These are phyloP conservation scores for Gallinago media DNA, from an alignment of 2,113 vertebrate species.

Conservation along the genomic window DNA sequence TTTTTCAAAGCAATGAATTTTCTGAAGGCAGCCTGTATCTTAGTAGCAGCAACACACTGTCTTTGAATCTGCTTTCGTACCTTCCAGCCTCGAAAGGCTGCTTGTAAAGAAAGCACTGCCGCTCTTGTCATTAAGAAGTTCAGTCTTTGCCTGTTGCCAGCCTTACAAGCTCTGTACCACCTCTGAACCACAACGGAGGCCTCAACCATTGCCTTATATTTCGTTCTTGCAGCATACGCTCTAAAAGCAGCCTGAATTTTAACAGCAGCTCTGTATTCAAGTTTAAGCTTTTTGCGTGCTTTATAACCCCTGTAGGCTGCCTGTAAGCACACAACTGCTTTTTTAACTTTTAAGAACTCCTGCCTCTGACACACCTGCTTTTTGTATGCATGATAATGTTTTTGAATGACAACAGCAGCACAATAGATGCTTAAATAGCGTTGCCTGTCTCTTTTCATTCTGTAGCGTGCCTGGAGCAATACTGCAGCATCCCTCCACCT, in stretches of 20 bases:
- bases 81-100: constrained; percentile 79
- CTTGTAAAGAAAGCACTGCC: constrained; percentile 82
- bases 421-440: constrained; percentile 43
- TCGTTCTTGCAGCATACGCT: constrained; percentile 69
- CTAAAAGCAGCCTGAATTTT: constrained; percentile 86
- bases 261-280: constrained; percentile 71
- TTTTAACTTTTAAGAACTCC: constrained; percentile 58
- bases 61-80: constrained; percentile 71
- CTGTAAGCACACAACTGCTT: constrained; percentile 80
- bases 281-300: constrained; percentile 67
- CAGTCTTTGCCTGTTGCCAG: constrained; percentile 38
- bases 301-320: constrained; percentile 80
- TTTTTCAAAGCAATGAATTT: constrained; percentile 60
- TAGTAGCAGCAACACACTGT: constrained; percentile 70
- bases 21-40: constrained; percentile 85
- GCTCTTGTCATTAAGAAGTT: constrained; percentile 71
- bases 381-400: constrained; percentile 69
- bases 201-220: constrained; percentile 49
- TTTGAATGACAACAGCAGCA: constrained; percentile 80
- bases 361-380: constrained; percentile 39
- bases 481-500: constrained; percentile 54
- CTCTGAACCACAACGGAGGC: constrained; percentile 83
- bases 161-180: constrained; percentile 78
- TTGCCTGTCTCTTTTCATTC: constrained; percentile 76
- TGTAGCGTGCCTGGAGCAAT: constrained; percentile 83